Conservation (phyloP, 2,888 invertebrate genomes). For the Seladonia tumulorum region DNA sequence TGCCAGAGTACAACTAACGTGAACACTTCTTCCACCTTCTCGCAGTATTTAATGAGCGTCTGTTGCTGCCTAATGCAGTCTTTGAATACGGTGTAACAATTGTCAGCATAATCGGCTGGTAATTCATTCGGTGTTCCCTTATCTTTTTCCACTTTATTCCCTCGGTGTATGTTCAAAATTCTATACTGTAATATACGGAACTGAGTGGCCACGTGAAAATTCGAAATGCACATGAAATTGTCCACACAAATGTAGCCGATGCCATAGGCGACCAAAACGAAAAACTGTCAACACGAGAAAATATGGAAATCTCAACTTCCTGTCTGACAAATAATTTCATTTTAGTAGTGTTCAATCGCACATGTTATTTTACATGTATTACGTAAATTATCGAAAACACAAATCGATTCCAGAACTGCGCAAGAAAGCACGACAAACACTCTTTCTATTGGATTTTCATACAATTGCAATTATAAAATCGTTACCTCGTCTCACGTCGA, state of each 20-base stretch:
- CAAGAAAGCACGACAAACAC: too few species aligned
- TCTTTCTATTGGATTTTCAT: too few species aligned
- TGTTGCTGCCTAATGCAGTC: not conserved
- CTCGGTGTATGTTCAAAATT: not conserved
- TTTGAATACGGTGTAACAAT: not conserved
- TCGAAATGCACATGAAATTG: not conserved
- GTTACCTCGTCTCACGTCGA: too few species aligned
- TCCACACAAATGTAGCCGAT: constrained; percentile 1
- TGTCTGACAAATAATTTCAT: not conserved
- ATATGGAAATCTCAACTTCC: not conserved
- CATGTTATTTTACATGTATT: too few species aligned
- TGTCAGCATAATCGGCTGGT: not conserved
- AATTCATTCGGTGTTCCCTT: too few species aligned
- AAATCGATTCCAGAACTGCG: too few species aligned
- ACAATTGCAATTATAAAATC: too few species aligned
- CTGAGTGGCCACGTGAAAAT: not conserved
- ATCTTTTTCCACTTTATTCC: not conserved
- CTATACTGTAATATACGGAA: constrained; percentile 23
- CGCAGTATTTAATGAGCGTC: not conserved
- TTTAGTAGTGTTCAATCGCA: not conserved
- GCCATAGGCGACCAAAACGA: not conserved
- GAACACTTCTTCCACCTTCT: not conserved
- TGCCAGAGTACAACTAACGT: not conserved
- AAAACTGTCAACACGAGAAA: not conserved
- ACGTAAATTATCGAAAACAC: too few species aligned